These are phyloP conservation scores for Lepidotrigona ventralis DNA, from an alignment of 1,140 invertebrate species.

Conservation along the genomic window DNA sequence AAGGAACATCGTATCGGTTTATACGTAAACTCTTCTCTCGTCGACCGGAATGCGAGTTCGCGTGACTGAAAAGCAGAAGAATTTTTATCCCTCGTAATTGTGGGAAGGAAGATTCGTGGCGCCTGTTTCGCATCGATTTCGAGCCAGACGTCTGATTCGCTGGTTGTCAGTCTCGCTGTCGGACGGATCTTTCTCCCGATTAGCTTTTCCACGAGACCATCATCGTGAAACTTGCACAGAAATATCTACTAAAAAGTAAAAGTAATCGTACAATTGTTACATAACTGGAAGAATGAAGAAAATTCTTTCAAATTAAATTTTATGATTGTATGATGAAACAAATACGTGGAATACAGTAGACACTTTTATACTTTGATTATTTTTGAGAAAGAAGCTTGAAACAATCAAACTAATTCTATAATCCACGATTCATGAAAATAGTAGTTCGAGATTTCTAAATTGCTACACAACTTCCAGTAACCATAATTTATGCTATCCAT, in stretches of 20 bases:
- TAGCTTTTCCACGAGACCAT: neutral
- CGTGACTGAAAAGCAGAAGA: slow-evolving; percentile 65
- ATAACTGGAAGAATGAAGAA: neutral
- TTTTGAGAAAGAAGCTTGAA: neutral
- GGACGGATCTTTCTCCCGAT: neutral
- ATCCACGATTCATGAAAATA: neutral
- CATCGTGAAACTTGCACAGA: neutral
- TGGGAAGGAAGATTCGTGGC: slow-evolving; percentile 65
- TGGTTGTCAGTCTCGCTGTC: slow-evolving; percentile 51
- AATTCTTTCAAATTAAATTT: neutral
- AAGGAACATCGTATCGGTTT: slow-evolving; percentile 4
- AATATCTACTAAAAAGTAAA: neutral
- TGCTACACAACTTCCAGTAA: neutral
- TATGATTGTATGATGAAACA: neutral
- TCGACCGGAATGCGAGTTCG: slow-evolving; percentile 57
- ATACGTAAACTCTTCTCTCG: slow-evolving; percentile 58
- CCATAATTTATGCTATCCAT: neutral
- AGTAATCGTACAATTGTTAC: neutral
- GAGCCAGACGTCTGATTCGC: slow-evolving; percentile 57
- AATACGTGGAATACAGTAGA: neutral
- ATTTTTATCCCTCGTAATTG: slow-evolving; percentile 65
- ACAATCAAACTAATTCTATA: slow-evolving; percentile 28
- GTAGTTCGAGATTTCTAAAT: slow-evolving; percentile 23
- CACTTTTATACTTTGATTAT: neutral
- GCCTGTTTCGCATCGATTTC: slow-evolving; percentile 63